Evolutionary conservation across 2,797 vertebrate genomes (phyloP).

Genomic region (Threskiornis aethiopicus): DNA sequence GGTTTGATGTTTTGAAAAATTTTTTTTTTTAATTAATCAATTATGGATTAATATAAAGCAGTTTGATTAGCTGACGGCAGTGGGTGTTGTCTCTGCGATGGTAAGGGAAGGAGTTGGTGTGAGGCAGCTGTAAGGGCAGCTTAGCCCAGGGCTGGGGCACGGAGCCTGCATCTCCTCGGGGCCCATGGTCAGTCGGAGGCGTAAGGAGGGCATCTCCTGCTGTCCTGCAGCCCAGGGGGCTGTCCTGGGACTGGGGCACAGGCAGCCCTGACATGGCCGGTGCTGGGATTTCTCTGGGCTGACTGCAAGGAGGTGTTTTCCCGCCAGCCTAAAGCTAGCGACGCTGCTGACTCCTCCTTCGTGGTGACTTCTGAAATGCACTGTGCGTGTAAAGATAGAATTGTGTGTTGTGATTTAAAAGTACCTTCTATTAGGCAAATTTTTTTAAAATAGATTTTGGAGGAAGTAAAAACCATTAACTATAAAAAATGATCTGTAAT

Average conservation of each 20-base stretch:
- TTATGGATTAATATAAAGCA: conserved; percentile 33
- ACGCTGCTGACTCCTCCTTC: neutral
- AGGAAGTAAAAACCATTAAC: neutral
- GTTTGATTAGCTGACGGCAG: neutral
- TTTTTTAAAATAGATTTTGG: neutral
- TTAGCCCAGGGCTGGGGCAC: neutral
- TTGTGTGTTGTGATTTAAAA: neutral
- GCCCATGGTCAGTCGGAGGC: neutral
- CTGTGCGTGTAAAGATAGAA: neutral
- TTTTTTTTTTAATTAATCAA: conserved; percentile 1
- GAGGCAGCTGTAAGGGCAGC: neutral
- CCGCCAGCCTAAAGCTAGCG: neutral
- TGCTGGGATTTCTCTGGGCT: conserved; percentile 1
- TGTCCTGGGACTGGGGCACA: conserved; percentile 8
- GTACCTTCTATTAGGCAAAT: neutral
- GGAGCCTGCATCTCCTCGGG: neutral
- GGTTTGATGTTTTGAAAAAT: neutral
- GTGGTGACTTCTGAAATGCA: neutral
- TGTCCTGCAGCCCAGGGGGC: neutral
- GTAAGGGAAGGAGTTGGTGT: rapidly evolving
- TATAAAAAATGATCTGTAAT: neutral
- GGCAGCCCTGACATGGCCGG: neutral
- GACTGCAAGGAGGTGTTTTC: conserved; percentile 9
- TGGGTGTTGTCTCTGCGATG: neutral
- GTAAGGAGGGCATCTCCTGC: conserved; percentile 10